Conservation (phyloP, 1,140 invertebrate species). For the Lerema accius region DNA sequence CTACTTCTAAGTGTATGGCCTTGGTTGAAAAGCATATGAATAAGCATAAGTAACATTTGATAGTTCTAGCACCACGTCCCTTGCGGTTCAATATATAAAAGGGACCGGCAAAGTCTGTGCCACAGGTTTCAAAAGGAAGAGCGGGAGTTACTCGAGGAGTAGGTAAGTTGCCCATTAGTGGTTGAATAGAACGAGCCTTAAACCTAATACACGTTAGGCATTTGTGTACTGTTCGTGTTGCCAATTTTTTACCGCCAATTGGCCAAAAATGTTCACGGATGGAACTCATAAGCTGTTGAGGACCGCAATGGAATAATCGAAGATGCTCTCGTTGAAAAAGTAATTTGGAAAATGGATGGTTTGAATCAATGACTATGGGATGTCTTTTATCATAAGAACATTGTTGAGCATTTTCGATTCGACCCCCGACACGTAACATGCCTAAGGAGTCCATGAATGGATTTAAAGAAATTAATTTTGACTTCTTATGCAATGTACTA, state of each 20-base stretch:
- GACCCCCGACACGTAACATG: slow-evolving; percentile 7
- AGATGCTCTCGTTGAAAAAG: slow-evolving; percentile 3
- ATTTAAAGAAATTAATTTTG: neutral
- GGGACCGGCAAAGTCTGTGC: slow-evolving; percentile 15
- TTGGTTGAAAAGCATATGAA: slow-evolving; percentile 8
- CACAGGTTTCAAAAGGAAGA: slow-evolving; percentile 14
- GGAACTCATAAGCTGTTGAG: slow-evolving; percentile 29
- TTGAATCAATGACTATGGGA: slow-evolving; percentile 9
- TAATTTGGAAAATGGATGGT: slow-evolving; percentile 6
- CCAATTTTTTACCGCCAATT: slow-evolving; percentile 26
- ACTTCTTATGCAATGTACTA: neutral
- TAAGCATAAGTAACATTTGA: slow-evolving; percentile 15
- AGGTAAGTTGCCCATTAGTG: slow-evolving; percentile 18
- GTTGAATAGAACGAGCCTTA: slow-evolving; percentile 4
- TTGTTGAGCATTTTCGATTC: slow-evolving; percentile 9
- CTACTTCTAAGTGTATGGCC: slow-evolving; percentile 88
- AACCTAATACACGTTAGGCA: slow-evolving; percentile 9
- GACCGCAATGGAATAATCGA: slow-evolving; percentile 23
- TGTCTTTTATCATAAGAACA: slow-evolving; percentile 14
- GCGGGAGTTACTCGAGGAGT: neutral
- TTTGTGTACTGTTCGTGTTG: slow-evolving; percentile 20
- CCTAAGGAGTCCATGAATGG: slow-evolving; percentile 6
- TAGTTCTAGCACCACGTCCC: slow-evolving; percentile 9
- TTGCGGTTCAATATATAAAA: slow-evolving; percentile 14
- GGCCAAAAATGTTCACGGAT: slow-evolving; percentile 32